Evolutionary conservation across 2,797 vertebrate genomes (phyloP).

Genomic region (Ceryle rudis): DNA sequence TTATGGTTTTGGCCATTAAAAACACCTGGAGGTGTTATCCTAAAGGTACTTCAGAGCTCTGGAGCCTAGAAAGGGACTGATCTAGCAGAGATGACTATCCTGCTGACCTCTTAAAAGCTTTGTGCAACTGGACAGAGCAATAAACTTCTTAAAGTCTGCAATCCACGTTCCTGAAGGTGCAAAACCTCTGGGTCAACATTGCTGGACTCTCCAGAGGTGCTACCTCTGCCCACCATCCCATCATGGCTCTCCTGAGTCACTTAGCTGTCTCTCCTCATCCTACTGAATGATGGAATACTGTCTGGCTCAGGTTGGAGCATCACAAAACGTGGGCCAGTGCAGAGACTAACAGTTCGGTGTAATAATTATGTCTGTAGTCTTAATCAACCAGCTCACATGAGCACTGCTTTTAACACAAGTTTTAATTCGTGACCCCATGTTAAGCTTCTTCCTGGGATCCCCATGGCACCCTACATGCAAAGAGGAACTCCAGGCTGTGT

Average conservation of each 20-base stretch:
- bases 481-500: neutral
- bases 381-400: neutral
- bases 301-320: neutral
- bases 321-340: neutral
- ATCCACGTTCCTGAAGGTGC: neutral
- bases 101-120: neutral
- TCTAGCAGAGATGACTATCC: neutral
- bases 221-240: neutral
- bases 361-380: neutral
- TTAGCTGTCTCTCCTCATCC: neutral
- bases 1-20: neutral
- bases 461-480: neutral
- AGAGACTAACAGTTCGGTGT: neutral
- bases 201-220: neutral
- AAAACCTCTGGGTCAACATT: neutral
- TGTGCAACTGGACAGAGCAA: neutral
- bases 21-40: neutral
- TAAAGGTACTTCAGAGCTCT: neutral
- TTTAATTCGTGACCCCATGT: neutral
- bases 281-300: accelerated
- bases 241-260: neutral
- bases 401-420: neutral
- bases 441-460: neutral
- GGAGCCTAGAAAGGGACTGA: neutral
- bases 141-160: neutral